phyloP scores from a whole-genome alignment of 37 sponge, comb jelly and placozoan species.

The Lycopodina hypogea region DNA sequence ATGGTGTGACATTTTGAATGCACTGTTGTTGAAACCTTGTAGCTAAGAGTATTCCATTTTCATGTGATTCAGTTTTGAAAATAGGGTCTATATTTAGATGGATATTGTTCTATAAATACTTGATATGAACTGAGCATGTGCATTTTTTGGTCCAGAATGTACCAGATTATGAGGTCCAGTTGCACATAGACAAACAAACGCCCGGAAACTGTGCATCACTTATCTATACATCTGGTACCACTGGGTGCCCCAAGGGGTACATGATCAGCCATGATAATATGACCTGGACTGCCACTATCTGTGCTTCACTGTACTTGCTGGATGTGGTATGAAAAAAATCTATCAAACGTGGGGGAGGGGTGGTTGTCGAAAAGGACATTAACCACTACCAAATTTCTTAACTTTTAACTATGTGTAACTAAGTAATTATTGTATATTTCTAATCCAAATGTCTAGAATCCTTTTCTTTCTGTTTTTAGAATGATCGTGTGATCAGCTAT shows the following conservation, averaged over 20 bases:
- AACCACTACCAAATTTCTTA: background rate
- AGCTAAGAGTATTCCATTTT: no score
- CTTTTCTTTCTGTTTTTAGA: constrained; percentile 27
- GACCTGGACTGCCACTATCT: constrained; percentile 80
- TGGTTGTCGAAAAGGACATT: no score
- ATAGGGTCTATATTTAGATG: no score
- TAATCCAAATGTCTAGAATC: background rate
- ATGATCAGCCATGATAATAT: constrained; percentile 94
- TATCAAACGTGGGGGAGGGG: background rate
- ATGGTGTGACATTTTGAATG: no score
- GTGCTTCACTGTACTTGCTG: constrained; percentile 48
- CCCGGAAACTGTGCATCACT: constrained; percentile 82
- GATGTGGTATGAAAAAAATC: constrained; percentile 29
- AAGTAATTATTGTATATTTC: no score
- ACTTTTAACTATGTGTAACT: background rate
- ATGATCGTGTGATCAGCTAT: constrained; percentile 77
- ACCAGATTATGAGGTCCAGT: constrained; percentile 82
- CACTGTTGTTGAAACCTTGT: no score
- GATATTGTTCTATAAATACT: no score
- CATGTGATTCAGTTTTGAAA: no score
- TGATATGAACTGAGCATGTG: no score
- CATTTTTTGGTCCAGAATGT: constrained; percentile 57
- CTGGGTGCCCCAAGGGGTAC: constrained; percentile 88
- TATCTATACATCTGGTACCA: constrained; percentile 95
- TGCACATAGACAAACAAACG: constrained; percentile 79